Base-by-base conservation (phyloP, 2,888 invertebrate genomes). In the Rambutsinella grinnellia region DNA sequence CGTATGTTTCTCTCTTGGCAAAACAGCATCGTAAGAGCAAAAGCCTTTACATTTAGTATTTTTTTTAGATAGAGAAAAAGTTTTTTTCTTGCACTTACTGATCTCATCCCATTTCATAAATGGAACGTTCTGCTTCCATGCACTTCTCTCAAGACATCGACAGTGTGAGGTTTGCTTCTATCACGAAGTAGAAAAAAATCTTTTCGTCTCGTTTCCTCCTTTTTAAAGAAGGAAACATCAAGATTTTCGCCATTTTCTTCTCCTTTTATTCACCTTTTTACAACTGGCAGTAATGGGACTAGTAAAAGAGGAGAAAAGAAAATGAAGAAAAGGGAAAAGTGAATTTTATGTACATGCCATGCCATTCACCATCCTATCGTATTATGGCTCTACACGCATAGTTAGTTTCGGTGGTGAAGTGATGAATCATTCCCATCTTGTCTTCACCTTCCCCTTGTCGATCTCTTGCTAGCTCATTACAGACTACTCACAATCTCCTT, bases 341-440 rank as follows among this genome's bases (percentile, higher is more conserved):
- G 63, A 65, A 53, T 65, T 65, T 65, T 65, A 62, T 62, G 62
- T 36, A 17, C 62, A 49, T 53, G 21, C 28, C 53, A 53, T 66
- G 66, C 44, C 54, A 49, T 49, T 36, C 6, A 36, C 5, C 36
- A 46, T n/a, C n/a, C n/a, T n/a, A n/a, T n/a, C n/a, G 56, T 57
- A 67, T 67, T 67, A 57, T 56, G 57, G 67, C 47, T 47, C 36
- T 36, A 36, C 46, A 57, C 26, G 58, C 24, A 36, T 36, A 21
- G 54, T 56, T 56, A 56, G 54, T 56, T 56, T 24, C 24, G 54
- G 54, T 5, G 19, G 27, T 46, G 57, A 44, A 27, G 60, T 70
- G 62, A 62, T 62, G 69, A 62, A 70, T 70, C 62, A 70, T 61
- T 69, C 49, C 44, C 62, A 70, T 70, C 62, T 62, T 70, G 53